Base-by-base conservation (phyloP, 2,113 vertebrate genomes). In the Sturnus vulgaris region DNA sequence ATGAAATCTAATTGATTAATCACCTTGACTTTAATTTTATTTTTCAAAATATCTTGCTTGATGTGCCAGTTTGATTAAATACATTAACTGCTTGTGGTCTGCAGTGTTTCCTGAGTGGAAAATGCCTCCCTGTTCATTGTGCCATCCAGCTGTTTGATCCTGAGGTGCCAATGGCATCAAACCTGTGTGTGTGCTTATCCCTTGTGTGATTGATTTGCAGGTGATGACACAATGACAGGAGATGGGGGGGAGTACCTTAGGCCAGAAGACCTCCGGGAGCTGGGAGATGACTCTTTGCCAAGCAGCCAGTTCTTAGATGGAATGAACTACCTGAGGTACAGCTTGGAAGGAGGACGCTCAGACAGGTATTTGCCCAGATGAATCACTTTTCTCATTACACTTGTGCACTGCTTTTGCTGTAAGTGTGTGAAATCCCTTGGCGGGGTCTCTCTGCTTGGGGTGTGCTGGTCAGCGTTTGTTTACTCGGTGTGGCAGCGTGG, bases 141-240 rank as follows among this genome's bases (percentile, higher is more conserved):
- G 20, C 28, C 31, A 37, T 31, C 33, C 39, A 39, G 42, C 57
- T 81, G 40, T 72, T 64, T 15, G 42, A 14, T 46, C 39, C 23
- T 42, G 56, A n/a, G 9, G 2, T 61, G 23, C 47, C n/a, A 44
- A 5, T 39, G 47, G 64, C 52, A 12, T n/a, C 8, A 5, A 19
- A 53, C 11, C 31, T 6, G 4, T 5, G 30, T 52, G 63, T 57
- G 72, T 44, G 46, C 84, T 91, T n/a, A 79, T 20, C 57, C 79
- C 75, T 40, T 79, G 49, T 93, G 72, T 60, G 69, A 2, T 86
- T 86, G 82, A 7, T 89, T 87, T 82, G 20, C 92, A 99, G 99
- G 99, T 61, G 99, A 99, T 56, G 99, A 99, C 97, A 99, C 99
- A 0, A 99, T 99, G 98, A 99, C 99, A 1, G 99, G 99, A 2